Evolutionary conservation across 1,140 invertebrate genomes (phyloP).

Genomic region (Bombus waltoni): DNA sequence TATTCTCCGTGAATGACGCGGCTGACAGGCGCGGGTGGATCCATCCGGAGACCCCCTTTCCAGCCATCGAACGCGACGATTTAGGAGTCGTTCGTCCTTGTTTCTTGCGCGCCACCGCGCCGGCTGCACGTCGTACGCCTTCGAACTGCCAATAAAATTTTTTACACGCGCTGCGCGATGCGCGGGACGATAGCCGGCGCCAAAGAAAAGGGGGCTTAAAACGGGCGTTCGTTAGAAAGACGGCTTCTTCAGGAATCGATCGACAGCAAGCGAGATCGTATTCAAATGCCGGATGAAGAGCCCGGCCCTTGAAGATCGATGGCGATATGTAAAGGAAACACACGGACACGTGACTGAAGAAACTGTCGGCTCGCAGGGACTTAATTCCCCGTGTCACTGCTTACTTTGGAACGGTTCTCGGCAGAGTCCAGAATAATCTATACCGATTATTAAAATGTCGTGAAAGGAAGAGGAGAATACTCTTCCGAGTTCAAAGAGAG

Average conservation of each 20-base stretch:
- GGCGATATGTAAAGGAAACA: slow-evolving; percentile 9
- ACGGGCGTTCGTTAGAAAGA: slow-evolving; percentile 48
- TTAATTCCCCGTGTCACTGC: slow-evolving; percentile 1
- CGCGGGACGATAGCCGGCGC: slow-evolving; percentile 33
- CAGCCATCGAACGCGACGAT: slow-evolving; percentile 52
- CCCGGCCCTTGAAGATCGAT: neutral
- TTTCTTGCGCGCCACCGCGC: slow-evolving; percentile 34
- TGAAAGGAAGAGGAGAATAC: neutral
- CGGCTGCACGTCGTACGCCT: slow-evolving; percentile 49
- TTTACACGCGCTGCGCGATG: slow-evolving; percentile 29
- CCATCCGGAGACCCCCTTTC: slow-evolving; percentile 16
- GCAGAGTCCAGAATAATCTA: neutral
- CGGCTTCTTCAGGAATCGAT: slow-evolving; percentile 45
- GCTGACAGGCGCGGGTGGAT: slow-evolving; percentile 49
- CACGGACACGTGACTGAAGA: neutral
- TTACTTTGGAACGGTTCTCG: neutral
- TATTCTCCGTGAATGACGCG: slow-evolving; percentile 70
- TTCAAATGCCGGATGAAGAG: slow-evolving; percentile 19
- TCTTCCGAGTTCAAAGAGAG: neutral
- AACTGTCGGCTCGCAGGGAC: neutral
- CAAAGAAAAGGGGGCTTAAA: slow-evolving; percentile 20
- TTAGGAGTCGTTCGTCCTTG: slow-evolving; percentile 49
- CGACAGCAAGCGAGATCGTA: slow-evolving; percentile 18
- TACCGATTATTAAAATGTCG: neutral
- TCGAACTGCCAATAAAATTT: slow-evolving; percentile 46